Conservation (phyloP, 2,888 invertebrate species). For the Polydrusus cervinus region DNA sequence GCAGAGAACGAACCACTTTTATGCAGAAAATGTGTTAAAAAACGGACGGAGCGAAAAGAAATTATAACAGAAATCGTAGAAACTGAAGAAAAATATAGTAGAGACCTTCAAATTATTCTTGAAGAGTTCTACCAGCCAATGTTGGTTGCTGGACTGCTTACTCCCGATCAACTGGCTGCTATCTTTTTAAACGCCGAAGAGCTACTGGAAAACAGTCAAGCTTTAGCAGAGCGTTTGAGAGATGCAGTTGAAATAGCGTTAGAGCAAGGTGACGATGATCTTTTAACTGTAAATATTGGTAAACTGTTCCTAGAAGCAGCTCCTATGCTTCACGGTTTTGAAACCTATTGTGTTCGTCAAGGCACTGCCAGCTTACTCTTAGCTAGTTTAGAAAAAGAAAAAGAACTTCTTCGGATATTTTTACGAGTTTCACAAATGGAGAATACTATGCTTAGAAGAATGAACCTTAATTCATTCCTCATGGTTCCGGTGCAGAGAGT, state of each 20-base stretch:
- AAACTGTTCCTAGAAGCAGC: slow-evolving; percentile 92
- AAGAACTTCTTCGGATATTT: slow-evolving; percentile 94
- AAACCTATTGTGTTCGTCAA: slow-evolving; percentile 95
- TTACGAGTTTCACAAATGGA: slow-evolving; percentile 97
- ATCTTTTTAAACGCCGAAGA: slow-evolving; percentile 96
- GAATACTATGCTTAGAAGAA: slow-evolving; percentile 91
- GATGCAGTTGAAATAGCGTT: slow-evolving; percentile 89
- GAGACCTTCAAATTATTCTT: slow-evolving; percentile 92
- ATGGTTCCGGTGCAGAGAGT: slow-evolving; percentile 98
- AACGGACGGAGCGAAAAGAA: slow-evolving; percentile 92
- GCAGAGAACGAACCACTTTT: slow-evolving; percentile 68
- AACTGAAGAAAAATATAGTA: slow-evolving; percentile 95
- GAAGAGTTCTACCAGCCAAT: slow-evolving; percentile 96
- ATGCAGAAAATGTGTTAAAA: slow-evolving; percentile 91
- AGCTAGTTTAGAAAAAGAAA: slow-evolving; percentile 94
- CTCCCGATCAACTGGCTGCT: slow-evolving; percentile 91
- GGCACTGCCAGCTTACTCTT: slow-evolving; percentile 90
- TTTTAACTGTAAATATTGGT: slow-evolving; percentile 91
- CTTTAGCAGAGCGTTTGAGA: slow-evolving; percentile 88
- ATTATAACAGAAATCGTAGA: slow-evolving; percentile 96
- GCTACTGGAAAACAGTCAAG: slow-evolving; percentile 87
- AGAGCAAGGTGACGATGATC: slow-evolving; percentile 87
- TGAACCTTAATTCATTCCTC: slow-evolving; percentile 98
- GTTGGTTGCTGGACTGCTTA: slow-evolving; percentile 91
- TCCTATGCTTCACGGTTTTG: slow-evolving; percentile 95